Evolutionary conservation across 2,888 invertebrate species (phyloP), one percentile per base, ranked within the genome.

Genomic region (Stegophylla sp.): DNA sequence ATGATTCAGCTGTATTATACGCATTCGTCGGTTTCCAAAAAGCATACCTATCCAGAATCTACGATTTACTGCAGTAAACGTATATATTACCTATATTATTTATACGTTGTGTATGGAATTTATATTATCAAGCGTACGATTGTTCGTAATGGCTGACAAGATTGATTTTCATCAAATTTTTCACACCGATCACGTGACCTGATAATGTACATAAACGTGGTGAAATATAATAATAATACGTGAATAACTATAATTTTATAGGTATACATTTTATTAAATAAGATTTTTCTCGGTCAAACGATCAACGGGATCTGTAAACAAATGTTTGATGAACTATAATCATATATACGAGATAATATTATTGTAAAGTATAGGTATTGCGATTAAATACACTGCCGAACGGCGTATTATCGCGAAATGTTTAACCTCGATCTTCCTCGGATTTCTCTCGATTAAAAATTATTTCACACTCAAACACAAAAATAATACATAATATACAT

Each of bases 101-200:
- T 5, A 34, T 34, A 34, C 34, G 45, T 10, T 45, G 12, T 45
- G 45, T 45, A 45, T 45, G 15, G 15, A 45, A 45, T 53, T 20
- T 3, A n/a, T 53, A 53, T 20, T 53, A 53, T 69, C 20, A 51
- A 41, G 10, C 12, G 63, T n/a, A 43, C 12, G n/a, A 48, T 23
- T 43, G 20, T 43, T 64, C n/a, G n/a, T 17, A 64, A 64, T 41
- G 20, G 17, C 43, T 66, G 53, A 76, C 41, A 66, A 66, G n/a
- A 66, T 28, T 10, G 41, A 53, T 48, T 66, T 15, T 1, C 53
- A 53, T 66, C 28, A 63, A 17, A 63, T 63, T 59, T 51, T 75
- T 17, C 13, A 41, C 63, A 41, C 34, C 51, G 34, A 41, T 63
- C 61, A 76, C 34, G 53, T 63, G 41, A 26, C 23, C 20, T 13